Conservation (phyloP, 2,888 invertebrate species). For the Mimas tiliae region DNA sequence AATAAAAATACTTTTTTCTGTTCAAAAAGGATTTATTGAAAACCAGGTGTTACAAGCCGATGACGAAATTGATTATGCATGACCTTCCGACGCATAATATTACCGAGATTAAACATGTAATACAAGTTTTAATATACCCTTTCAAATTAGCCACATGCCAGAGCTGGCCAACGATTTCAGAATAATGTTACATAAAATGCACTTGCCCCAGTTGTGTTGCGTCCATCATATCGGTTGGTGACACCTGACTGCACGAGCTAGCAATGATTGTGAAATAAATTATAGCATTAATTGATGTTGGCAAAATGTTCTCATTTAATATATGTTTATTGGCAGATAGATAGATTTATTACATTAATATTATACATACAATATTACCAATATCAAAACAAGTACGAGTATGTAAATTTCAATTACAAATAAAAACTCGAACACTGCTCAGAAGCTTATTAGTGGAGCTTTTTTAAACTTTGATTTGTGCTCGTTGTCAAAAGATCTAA, state of each 20-base stretch:
- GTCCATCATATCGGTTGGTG: slow-evolving; percentile 36
- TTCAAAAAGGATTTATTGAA: background rate
- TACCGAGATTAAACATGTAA: slow-evolving; percentile 6
- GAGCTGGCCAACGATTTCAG: slow-evolving; percentile 17
- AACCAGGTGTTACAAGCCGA: background rate
- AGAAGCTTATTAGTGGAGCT: too few relatives aligned
- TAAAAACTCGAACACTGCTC: too few relatives aligned
- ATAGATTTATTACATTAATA: too few relatives aligned
- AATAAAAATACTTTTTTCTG: background rate
- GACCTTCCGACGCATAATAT: slow-evolving; percentile 16
- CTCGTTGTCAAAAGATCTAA: too few relatives aligned
- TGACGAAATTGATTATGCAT: slow-evolving; percentile 1
- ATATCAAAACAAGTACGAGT: too few relatives aligned
- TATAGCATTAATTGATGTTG: slow-evolving; percentile 30
- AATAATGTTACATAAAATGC: slow-evolving; percentile 47
- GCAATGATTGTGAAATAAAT: slow-evolving; percentile 39
- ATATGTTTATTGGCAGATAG: background rate
- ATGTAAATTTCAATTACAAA: too few relatives aligned
- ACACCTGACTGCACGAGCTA: slow-evolving; percentile 43
- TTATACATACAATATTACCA: too few relatives aligned
- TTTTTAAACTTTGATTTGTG: too few relatives aligned
- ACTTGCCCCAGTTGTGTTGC: slow-evolving; percentile 51
- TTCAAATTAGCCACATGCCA: slow-evolving; percentile 4
- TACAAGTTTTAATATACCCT: slow-evolving; percentile 10
- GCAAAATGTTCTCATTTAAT: background rate